Conservation (phyloP, 2,113 vertebrate species). For the Engystomops pustulosus region DNA sequence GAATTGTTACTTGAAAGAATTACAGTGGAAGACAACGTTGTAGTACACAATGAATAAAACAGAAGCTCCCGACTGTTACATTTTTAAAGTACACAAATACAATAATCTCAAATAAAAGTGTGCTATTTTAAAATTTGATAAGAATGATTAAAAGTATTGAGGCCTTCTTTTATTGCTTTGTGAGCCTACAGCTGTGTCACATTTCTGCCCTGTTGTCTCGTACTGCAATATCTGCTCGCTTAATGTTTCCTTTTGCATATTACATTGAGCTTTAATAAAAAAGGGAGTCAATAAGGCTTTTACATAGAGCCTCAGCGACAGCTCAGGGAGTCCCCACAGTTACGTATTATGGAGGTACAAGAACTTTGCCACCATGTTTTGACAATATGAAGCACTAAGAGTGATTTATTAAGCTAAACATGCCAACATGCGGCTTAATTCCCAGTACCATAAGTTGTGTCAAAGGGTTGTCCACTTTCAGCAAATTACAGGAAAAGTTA, state of each 20-base stretch:
- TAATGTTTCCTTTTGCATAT: neutral
- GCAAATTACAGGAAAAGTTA: too few relatives aligned
- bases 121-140: neutral
- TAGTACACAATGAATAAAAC: constrained; percentile 25
- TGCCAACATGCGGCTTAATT: too few relatives aligned
- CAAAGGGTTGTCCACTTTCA: too few relatives aligned
- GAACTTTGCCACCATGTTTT: too few relatives aligned
- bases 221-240: neutral
- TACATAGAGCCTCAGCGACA: too few relatives aligned
- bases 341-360: too few relatives aligned
- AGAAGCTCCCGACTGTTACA: neutral
- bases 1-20: neutral
- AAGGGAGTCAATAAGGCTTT: too few relatives aligned
- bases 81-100: constrained; percentile 17
- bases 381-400: too few relatives aligned
- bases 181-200: neutral
- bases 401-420: too few relatives aligned
- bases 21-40: neutral
- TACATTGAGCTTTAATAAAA: neutral
- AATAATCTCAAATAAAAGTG: neutral
- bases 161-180: neutral
- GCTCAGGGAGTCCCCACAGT: too few relatives aligned
- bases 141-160: neutral
- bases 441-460: too few relatives aligned
- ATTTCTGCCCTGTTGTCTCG: neutral